Base-by-base conservation (phyloP, 1,140 invertebrate species). In the Cyphomyrmex costatus region DNA sequence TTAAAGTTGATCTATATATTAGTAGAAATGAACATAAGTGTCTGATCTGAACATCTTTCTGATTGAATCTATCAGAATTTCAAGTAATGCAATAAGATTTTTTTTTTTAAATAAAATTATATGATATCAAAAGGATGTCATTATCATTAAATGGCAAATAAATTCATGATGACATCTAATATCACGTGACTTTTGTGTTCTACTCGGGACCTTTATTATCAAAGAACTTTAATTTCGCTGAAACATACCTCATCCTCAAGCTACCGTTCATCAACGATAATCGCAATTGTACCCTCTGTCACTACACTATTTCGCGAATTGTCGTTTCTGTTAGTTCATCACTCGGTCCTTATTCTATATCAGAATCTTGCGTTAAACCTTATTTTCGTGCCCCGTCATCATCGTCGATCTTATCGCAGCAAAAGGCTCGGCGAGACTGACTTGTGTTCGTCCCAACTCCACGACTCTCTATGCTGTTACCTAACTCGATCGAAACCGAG, bases 401-500 rank as follows among this genome's bases (percentile, higher is more conserved):
- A 16, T 36, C 33, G 51, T 49, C 70, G 88, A 46, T 87, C 56
- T 68, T 90, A 68, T 82, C 78, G 58, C 56, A 60, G 8, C 71
- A 86, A 21, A n/a, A 49, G 82, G 51, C 76, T 56, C 70, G 65
- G 27, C 58, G 19, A 73, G 53, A 90, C 89, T 90, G 89, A 78
- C 65, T 60, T 24, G 65, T 58, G 36, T 14, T 71, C 30, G 70
- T 86, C 79, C 49, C 85, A 56, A 33, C 78, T 77, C 53, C 21
- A 19, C 42, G 56, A 14, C 46, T 79, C 46, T 79, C 60, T 51
- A 56, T 30, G 53, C 76, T 53, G 63, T 90, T 90, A 90, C 89
- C 86, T 90, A 90, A 90, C 88, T 82, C 58, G 63, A 21, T 65
- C 63, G 1, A 65, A 51, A 21, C 71, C 63, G 3, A 65, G 56